Percentiles rank a stretch among this genome's conserved stretches.
phyloP scores from a whole-genome alignment of 2,888 invertebrate species.

The Acrobasis repandana region DNA sequence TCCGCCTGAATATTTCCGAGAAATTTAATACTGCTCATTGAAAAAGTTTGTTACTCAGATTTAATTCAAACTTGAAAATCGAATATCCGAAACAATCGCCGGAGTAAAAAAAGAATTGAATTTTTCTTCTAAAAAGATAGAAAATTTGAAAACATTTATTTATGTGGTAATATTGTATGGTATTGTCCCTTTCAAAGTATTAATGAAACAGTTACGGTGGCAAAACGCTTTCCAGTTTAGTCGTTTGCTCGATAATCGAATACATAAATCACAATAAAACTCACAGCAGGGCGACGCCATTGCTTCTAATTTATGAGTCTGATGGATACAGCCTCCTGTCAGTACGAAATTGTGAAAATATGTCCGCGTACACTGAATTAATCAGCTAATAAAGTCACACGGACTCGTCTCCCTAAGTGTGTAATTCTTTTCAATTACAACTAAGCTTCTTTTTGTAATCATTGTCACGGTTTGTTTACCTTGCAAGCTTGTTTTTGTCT shows the following conservation, averaged over 20 bases:
- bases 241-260: conserved; percentile 67
- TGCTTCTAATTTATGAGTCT: conserved; percentile 57
- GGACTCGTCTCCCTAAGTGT: conserved; percentile 35
- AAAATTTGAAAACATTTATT: conserved; percentile 5
- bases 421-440: conserved; percentile 52
- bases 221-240: conserved; percentile 59
- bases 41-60: conserved; percentile 17
- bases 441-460: conserved; percentile 44
- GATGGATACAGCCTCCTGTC: conserved; percentile 33
- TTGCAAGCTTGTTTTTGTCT: conserved; percentile 20
- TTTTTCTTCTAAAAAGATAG: conserved; percentile 7
- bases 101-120: conserved; percentile 9
- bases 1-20: conserved; percentile 14
- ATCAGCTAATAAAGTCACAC: conserved; percentile 37
- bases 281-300: conserved; percentile 59
- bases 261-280: conserved; percentile 69
- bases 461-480: conserved; percentile 45
- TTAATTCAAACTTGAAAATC: conserved; percentile 17
- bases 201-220: conserved; percentile 58
- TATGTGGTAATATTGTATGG: conserved; percentile 29
- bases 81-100: conserved; percentile 11
- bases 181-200: conserved; percentile 50
- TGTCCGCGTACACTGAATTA: conserved; percentile 33
- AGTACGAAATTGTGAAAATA: conserved; percentile 35
- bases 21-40: conserved; percentile 21